Evolutionary conservation across 1,140 invertebrate genomes (phyloP), one percentile per base, ranked within the genome.

Genomic region (Battus philenor): DNA sequence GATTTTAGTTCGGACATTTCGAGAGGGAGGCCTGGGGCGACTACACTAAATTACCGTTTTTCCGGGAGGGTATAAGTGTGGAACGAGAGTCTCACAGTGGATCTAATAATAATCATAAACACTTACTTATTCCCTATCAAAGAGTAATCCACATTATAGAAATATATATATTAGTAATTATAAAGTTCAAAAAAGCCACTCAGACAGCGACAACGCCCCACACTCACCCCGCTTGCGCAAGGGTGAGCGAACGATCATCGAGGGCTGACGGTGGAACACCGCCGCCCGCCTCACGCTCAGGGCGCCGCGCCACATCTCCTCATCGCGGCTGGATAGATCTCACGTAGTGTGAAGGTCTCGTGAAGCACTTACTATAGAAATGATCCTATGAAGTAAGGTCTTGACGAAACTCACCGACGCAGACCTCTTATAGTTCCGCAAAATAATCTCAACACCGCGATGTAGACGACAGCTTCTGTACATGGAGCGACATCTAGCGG

Each of bases 381-480:
- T 55, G 59, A 59, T 62, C 59, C 55, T 63, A 59, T 63, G 53
- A 64, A 59, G 58, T 65, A 60, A 61, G 54, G 58, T 61, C 58
- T 61, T 61, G 32, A 0, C 32, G 15, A 20, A 2, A 0, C 3
- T 11, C 0, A 2, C 9, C 16, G 7, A 1, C 4, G n/a, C 10
- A 11, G 29, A 1, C n/a, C 5, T 7, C 18, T 52, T 34, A 9
- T 29, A 30, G 24, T n/a, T n/a, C n/a, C n/a, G 12, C 11, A 10
- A 17, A 39, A 60, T 24, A 53, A 56, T 53, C 49, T 53, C 41
- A 29, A 49, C 36, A 52, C 32, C 48, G 53, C 44, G 46, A 45
- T 52, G 15, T 17, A 60, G 22, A 29, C 18, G 6, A 3, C 2
- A 2, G 6, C 18, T 3, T 20, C 18, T 46, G 18, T 6, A 3